Percentiles rank a stretch among this genome's conserved stretches.
phyloP scores from a whole-genome alignment of 1,140 invertebrate species.

The Orius laevigatus region DNA sequence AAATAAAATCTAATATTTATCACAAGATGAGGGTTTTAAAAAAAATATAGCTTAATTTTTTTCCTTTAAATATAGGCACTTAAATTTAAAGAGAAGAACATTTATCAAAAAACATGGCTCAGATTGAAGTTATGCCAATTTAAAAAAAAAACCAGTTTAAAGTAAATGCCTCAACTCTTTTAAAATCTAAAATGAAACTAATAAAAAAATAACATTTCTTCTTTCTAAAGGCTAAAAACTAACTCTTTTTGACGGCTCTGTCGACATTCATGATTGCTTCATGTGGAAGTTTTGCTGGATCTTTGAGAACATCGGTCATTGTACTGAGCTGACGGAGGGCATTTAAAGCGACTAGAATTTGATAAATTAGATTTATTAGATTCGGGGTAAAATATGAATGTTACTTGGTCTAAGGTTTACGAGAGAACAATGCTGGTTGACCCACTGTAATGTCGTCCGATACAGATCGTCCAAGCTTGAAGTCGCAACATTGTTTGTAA shows the following conservation, averaged over 20 bases:
- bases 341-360: slow-evolving; percentile 69
- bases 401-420: slow-evolving; percentile 80
- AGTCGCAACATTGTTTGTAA: slow-evolving; percentile 79
- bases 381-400: neutral
- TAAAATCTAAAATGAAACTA: neutral
- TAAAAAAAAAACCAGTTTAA: neutral
- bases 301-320: slow-evolving; percentile 79
- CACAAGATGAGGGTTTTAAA: neutral
- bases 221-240: slow-evolving; percentile 3
- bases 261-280: slow-evolving; percentile 42
- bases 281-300: slow-evolving; percentile 71
- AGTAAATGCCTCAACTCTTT: neutral
- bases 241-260: slow-evolving; percentile 10
- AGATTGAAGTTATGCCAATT: neutral
- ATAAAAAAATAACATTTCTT: neutral
- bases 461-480: slow-evolving; percentile 81
- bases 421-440: slow-evolving; percentile 89
- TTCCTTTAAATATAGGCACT: neutral
- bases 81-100: neutral
- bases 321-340: slow-evolving; percentile 79
- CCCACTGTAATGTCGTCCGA: slow-evolving; percentile 79
- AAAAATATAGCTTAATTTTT: neutral
- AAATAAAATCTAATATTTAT: neutral
- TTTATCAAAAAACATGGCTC: neutral
- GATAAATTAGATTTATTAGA: neutral